Base-by-base conservation (phyloP, 2,888 invertebrate species). In the Osmoderma eremita region DNA sequence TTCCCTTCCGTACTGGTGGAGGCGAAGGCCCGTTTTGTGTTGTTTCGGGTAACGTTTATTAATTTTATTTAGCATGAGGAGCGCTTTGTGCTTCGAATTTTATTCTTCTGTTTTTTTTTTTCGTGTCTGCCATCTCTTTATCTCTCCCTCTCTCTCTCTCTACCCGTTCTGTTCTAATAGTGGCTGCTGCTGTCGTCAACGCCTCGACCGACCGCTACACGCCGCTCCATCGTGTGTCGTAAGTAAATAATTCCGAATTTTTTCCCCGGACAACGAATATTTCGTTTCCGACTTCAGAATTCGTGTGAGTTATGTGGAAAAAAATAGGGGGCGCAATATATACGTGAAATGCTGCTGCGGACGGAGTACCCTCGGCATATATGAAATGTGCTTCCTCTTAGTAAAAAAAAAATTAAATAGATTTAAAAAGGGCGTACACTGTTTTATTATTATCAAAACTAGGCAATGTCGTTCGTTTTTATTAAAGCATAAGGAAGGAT, bases 201-300 rank as follows among this genome's bases (percentile, higher is more conserved):
- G 17, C 42, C 24, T 45, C 42, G 13, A 30, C 45, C 30, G 8
- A 30, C 30, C 6, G 30, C 30, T n/a, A n/a, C n/a, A n/a, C n/a
- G n/a, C n/a, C n/a, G n/a, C n/a, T n/a, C n/a, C n/a, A n/a, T n/a
- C n/a, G n/a, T n/a, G n/a, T n/a, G 30, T 30, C 10, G 36, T 45
- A 42, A n/a, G 58, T 58, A 53, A 58, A 61, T 45, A 61, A 61
- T 61, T 45, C 45, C 58, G 45, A 61, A 61, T 61, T 61, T 61
- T 45, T 12, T 18, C n/a, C 50, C 53, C 17, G 36, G 58, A 24
- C 42, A 45, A 20, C 42, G 45, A 58, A 58, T 58, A 42, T n/a
- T n/a, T n/a, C 39, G 42, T 58, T 58, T 58, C 42, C 58, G 22
- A 53, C 20, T 48, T 48, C 53, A 53, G 38, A 38, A 53, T 53